A percentile compares a stretch with the other conserved stretches of the same genome.
phyloP scores from a whole-genome alignment of 1,140 invertebrate genomes.

The Sycophaga agraensis region DNA sequence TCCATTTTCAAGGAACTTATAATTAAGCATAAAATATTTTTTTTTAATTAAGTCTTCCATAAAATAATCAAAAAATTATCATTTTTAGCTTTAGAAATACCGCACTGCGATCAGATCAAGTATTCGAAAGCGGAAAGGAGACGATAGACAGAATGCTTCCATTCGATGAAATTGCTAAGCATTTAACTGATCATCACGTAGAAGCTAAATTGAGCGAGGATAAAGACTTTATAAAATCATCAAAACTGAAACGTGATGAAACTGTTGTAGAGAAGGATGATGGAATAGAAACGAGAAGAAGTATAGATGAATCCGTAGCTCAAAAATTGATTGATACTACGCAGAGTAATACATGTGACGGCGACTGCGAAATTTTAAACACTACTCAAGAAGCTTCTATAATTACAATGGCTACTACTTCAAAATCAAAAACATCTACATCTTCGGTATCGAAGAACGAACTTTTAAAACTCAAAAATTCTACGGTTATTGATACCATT shows the following conservation, averaged over 20 bases:
- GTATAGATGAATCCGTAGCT: conserved; percentile 17
- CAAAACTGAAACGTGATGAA: conserved; percentile 33
- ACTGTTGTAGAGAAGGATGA: no score
- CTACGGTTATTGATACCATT: conserved; percentile 34
- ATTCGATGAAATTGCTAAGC: conserved; percentile 45
- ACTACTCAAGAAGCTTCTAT: no score
- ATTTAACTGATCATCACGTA: conserved; percentile 42
- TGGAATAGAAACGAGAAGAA: conserved; percentile 1
- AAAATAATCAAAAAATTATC: no score
- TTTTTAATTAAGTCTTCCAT: no score
- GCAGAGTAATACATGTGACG: not conserved
- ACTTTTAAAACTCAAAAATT: conserved; percentile 5
- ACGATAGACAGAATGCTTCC: conserved; percentile 41
- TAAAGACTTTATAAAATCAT: conserved; percentile 4
- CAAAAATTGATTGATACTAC: conserved; percentile 29
- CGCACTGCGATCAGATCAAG: no score
- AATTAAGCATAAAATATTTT: no score
- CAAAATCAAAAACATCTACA: no score
- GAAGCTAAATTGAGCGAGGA: conserved; percentile 33
- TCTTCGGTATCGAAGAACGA: not conserved
- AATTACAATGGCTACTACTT: not conserved
- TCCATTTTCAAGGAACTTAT: no score
- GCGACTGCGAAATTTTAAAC: not conserved
- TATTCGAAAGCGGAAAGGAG: conserved; percentile 35
- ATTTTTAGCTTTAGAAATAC: no score